Evolutionary conservation across 2,113 vertebrate species (phyloP).

Genomic region (Paramormyrops kingsleyae): DNA sequence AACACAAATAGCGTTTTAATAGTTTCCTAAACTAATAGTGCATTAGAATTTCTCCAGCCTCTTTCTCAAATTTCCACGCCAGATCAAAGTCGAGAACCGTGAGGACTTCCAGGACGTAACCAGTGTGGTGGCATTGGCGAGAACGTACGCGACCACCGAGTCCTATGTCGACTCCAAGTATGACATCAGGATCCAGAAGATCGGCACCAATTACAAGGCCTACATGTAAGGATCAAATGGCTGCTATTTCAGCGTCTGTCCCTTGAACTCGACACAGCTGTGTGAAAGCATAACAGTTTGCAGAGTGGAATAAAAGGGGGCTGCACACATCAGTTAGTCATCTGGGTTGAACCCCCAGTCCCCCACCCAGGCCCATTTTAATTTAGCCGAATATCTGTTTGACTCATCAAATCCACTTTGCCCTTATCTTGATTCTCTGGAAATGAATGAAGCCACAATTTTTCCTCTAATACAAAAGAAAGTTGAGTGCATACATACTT

Average conservation of each 20-base stretch:
- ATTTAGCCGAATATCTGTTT: background rate
- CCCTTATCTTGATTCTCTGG: background rate
- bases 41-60: background rate
- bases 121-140: slow-evolving; percentile 86
- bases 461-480: background rate
- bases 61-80: slow-evolving; percentile 7
- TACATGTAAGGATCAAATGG: slow-evolving; percentile 81
- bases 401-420: background rate
- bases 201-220: slow-evolving; percentile 94
- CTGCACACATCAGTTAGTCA: background rate
- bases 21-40: background rate
- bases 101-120: slow-evolving; percentile 91
- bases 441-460: background rate
- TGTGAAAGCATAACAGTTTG: background rate
- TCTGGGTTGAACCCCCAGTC: background rate
- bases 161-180: slow-evolving; percentile 92
- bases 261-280: background rate
- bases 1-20: background rate
- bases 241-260: background rate
- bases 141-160: slow-evolving; percentile 87
- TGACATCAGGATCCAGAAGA: slow-evolving; percentile 95
- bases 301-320: background rate
- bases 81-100: slow-evolving; percentile 95
- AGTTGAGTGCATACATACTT: background rate
- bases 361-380: background rate